Evolutionary conservation across 1,140 invertebrate species (phyloP), one percentile per base, ranked within the genome.

Genomic region (Zaprionus ghesquierei): DNA sequence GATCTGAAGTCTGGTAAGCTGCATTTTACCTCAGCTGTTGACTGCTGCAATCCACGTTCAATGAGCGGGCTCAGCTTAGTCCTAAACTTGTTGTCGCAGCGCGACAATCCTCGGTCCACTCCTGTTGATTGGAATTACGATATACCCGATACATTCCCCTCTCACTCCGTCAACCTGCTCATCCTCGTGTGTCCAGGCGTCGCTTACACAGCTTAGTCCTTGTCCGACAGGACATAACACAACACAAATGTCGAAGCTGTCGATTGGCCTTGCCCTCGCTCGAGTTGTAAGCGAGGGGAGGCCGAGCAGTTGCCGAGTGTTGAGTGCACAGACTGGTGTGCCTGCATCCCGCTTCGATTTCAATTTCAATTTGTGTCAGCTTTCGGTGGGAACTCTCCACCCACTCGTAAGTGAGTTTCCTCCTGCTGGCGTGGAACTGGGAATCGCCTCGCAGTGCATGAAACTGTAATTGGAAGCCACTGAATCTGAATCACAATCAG

Each of bases 201-300:
- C 61, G 46, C 46, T 69, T 77, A 74, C 70, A 77, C 53, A 63
- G 70, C 74, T 77, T 73, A 77, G 63, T 69, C 70, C 75, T 41
- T 77, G 75, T 77, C 38, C 46, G 51, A 77, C 70, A 74, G 59
- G 64, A 77, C 70, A 69, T 59, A 73, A 66, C 41, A 66, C 73
- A 65, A 41, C 61, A 62, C 56, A 66, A 66, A 50, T 66, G 49
- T 41, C 55, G 29, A 13, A 56, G 50, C 64, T 61, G 56, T 69
- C 70, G 23, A 69, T 63, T 74, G 59, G 69, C 20, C 46, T 22
- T 58, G 27, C 38, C 60, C 31, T 12, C n/a, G 23, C 51, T 69
- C 29, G 20, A 18, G 35, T 56, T 58, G 61, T 61, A 63, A 58
- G 9, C 46, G 61, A 22, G 59, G 54, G 12, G 23, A 54, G 10